Evolutionary conservation across 2,797 vertebrate species (phyloP).

Genomic region (Gorsachius magnificus): DNA sequence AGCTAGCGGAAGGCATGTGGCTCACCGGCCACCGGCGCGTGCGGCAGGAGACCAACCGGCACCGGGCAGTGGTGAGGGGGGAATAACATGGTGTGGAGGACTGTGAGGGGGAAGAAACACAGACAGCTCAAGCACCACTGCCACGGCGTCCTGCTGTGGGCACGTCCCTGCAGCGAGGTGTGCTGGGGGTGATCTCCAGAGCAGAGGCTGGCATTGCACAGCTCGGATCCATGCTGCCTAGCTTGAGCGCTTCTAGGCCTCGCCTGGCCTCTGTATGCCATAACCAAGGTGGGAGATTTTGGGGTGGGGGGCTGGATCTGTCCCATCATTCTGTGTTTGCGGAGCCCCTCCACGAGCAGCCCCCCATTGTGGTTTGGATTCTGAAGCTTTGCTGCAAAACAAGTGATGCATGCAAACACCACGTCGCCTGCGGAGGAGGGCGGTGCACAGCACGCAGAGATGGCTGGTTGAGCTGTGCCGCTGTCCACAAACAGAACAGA

Average conservation of each 20-base stretch:
- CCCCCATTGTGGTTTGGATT: background rate
- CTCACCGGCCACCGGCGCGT: accelerated
- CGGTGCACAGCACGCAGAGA: background rate
- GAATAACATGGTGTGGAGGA: background rate
- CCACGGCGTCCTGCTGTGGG: background rate
- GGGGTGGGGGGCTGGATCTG: background rate
- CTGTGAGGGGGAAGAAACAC: accelerated
- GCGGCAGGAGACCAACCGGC: background rate
- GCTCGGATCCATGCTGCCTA: background rate
- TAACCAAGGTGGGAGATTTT: background rate
- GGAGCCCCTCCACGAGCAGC: background rate
- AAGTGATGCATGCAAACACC: background rate
- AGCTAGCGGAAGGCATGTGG: background rate
- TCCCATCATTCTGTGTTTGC: background rate
- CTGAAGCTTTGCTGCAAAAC: background rate
- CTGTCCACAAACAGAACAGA: background rate
- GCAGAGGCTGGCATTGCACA: background rate
- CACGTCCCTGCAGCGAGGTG: background rate
- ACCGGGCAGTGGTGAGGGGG: background rate
- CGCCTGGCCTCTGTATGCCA: background rate
- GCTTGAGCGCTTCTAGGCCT: background rate
- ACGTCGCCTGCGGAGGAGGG: background rate
- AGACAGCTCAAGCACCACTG: background rate
- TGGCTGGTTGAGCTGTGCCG: background rate
- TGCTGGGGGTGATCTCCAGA: background rate